Percentiles rank a stretch among this genome's conserved stretches.
Evolutionary conservation across 2,113 vertebrate species (phyloP).

Genomic region (Triplophysa tibetana): DNA sequence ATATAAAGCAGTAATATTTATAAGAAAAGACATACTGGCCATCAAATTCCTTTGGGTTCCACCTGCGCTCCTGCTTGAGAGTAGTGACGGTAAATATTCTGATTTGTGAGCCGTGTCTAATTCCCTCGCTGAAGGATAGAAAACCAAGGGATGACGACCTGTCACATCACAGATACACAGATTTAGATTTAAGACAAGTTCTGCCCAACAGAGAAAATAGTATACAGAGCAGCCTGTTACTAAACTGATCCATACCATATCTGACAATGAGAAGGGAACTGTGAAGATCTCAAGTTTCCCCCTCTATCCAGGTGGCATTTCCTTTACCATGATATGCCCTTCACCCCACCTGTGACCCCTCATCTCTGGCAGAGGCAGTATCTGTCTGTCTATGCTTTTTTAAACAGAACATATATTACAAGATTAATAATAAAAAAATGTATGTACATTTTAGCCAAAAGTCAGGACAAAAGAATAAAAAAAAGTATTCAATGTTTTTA

Average conservation of each 20-base stretch:
- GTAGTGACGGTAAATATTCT: constrained; percentile 66
- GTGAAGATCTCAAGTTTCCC: constrained; percentile 71
- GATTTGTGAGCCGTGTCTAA: constrained; percentile 87
- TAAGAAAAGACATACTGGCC: neutral
- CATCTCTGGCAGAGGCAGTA: constrained; percentile 60
- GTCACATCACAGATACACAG: constrained; percentile 71
- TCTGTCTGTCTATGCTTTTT: neutral
- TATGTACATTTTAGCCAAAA: neutral
- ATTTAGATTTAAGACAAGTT: constrained; percentile 74
- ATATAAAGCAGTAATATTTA: neutral
- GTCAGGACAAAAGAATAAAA: neutral
- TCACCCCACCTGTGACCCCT: constrained; percentile 49
- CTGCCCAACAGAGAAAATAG: constrained; percentile 62
- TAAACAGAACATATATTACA: too few relatives aligned
- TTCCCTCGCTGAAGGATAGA: constrained; percentile 75
- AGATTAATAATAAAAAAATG: too few relatives aligned
- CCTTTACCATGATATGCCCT: constrained; percentile 7
- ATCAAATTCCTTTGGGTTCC: constrained; percentile 55
- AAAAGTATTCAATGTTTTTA: too few relatives aligned
- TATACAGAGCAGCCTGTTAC: constrained; percentile 75
- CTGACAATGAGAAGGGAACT: constrained; percentile 65
- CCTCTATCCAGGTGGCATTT: constrained; percentile 73
- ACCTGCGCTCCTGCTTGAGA: constrained; percentile 64
- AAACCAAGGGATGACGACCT: constrained; percentile 77
- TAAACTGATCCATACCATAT: constrained; percentile 85